Conservation (phyloP, 2,113 vertebrate species). For the Typhlomys cinereus region DNA sequence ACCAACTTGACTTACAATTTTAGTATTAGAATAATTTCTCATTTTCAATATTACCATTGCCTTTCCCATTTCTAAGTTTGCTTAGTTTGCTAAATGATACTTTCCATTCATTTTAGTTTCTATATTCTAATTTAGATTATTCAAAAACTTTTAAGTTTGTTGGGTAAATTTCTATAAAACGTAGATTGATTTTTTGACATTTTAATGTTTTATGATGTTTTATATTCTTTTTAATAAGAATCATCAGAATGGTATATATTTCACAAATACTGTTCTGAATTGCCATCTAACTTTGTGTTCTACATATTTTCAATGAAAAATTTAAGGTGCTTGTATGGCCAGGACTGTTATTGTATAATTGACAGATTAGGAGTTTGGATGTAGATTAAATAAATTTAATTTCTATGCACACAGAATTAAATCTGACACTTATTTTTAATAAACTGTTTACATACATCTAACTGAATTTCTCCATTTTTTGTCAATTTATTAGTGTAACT, state of each 20-base stretch:
- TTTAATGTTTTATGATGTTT: neutral
- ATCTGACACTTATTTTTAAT: neutral
- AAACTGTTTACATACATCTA: neutral
- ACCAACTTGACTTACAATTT: neutral
- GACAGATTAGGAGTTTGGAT: neutral
- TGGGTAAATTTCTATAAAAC: neutral
- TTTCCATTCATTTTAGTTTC: neutral
- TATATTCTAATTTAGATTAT: neutral
- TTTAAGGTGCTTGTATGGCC: neutral
- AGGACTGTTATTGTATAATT: neutral
- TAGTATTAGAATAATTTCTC: neutral
- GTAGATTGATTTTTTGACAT: neutral
- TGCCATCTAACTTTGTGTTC: neutral
- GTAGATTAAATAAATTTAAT: neutral
- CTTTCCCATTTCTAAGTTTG: neutral
- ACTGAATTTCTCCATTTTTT: neutral
- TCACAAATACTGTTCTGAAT: neutral
- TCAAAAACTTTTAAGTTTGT: neutral
- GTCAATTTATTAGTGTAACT: neutral
- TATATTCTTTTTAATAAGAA: neutral
- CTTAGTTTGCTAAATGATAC: neutral
- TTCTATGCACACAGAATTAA: neutral
- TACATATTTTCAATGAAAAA: neutral
- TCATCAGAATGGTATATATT: neutral
- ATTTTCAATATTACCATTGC: neutral